Percentiles rank a stretch among this genome's conserved stretches.
Evolutionary conservation across 2,888 invertebrate species (phyloP).

Genomic region (Acanthosoma haemorrhoidale): DNA sequence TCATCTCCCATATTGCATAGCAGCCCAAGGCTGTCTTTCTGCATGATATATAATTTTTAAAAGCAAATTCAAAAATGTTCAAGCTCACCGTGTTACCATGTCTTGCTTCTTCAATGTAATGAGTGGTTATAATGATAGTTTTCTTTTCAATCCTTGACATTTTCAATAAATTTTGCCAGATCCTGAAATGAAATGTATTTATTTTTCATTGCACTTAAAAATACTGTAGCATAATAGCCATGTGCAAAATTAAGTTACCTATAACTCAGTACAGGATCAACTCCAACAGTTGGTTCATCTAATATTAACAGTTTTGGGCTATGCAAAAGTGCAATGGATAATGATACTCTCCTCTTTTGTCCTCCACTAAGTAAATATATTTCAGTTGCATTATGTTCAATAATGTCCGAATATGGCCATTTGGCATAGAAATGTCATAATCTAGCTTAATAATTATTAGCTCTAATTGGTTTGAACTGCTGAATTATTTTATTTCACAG

Average conservation of each 20-base stretch:
- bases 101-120: conserved; percentile 89
- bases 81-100: conserved; percentile 67
- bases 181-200: conserved; percentile 53
- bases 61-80: not conserved
- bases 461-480: too few relatives aligned
- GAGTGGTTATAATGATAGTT: conserved; percentile 87
- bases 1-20: too few relatives aligned
- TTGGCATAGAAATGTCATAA: too few relatives aligned
- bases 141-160: conserved; percentile 63
- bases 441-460: too few relatives aligned
- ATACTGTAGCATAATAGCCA: too few relatives aligned
- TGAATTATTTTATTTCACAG: too few relatives aligned
- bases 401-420: too few relatives aligned
- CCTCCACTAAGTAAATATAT: conserved; percentile 61
- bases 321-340: conserved; percentile 82
- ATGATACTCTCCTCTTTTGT: conserved; percentile 81
- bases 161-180: conserved; percentile 78
- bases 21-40: too few relatives aligned
- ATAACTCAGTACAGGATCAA: conserved; percentile 82
- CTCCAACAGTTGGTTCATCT: conserved; percentile 89
- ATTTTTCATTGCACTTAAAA: not conserved
- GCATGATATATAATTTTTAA: too few relatives aligned
- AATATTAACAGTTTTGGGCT: conserved; percentile 81
- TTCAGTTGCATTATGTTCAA: too few relatives aligned
- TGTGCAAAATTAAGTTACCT: conserved; percentile 52